phyloP scores from a whole-genome alignment of 2,888 invertebrate species.

The Crocallis elinguaria region DNA sequence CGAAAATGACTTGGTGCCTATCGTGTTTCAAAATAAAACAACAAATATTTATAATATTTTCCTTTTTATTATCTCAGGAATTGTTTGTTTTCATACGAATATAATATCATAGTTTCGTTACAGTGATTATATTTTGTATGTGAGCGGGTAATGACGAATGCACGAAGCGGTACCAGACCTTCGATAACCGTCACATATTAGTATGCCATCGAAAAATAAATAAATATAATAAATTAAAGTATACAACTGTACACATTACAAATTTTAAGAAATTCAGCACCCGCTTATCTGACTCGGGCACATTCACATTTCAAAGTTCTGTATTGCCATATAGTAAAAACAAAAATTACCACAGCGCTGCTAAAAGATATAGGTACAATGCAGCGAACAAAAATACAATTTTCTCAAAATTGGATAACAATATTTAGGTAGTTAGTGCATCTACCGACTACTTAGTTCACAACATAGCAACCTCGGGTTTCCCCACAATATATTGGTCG shows the following conservation, averaged over 20 bases:
- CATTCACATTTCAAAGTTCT: constrained; percentile 12
- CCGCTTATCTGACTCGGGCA: constrained; percentile 20
- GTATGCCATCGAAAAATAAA: constrained; percentile 7
- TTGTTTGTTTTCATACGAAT: constrained; percentile 77
- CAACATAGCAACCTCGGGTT: constrained; percentile 47
- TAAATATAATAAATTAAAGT: constrained; percentile 6
- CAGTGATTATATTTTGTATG: constrained; percentile 75
- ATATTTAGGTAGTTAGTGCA: constrained; percentile 56
- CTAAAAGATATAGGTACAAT: constrained; percentile 33
- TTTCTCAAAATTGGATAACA: constrained; percentile 38
- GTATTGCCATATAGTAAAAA: constrained; percentile 22
- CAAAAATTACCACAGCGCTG: constrained; percentile 38
- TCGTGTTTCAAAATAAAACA: constrained; percentile 60
- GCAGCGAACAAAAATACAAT: constrained; percentile 52
- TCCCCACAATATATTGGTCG: constrained; percentile 64
- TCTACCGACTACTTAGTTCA: constrained; percentile 57
- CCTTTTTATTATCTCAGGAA: constrained; percentile 78
- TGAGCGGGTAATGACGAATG: constrained; percentile 76
- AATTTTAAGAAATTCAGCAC: constrained; percentile 18
- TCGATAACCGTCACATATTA: constrained; percentile 3
- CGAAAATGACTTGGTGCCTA: no score
- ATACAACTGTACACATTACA: no score
- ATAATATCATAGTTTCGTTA: constrained; percentile 79
- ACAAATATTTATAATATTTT: constrained; percentile 61
- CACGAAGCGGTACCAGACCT: constrained; percentile 55